Conservation (phyloP, 2,113 vertebrate genomes). For the Melanerpes aurifrons region DNA sequence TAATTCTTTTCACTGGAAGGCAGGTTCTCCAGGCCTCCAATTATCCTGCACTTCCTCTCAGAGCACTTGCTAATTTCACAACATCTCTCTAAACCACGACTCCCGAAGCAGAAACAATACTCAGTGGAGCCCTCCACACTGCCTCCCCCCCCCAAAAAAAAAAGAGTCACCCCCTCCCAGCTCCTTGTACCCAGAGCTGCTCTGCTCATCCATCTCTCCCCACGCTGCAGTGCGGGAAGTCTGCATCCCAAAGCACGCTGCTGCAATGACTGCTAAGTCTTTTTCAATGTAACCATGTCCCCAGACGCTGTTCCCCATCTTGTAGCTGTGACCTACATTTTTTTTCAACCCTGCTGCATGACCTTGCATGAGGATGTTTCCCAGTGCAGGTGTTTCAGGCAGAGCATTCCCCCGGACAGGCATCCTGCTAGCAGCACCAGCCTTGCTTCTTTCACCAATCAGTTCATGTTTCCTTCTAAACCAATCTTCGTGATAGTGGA, state of each 20-base stretch:
- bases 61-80: slow-evolving; percentile 14
- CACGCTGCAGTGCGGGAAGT: not conserved
- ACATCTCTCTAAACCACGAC: not conserved
- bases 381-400: not conserved
- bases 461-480: not conserved
- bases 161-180: not conserved
- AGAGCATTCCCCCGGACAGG: fast-evolving
- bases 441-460: not conserved
- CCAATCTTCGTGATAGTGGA: not conserved
- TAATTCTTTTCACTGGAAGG: slow-evolving; percentile 46
- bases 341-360: not conserved
- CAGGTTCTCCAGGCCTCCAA: slow-evolving; percentile 27
- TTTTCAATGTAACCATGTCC: slow-evolving; percentile 38
- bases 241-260: not conserved
- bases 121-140: not conserved
- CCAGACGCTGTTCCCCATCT: not conserved
- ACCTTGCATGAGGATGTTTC: slow-evolving; percentile 35
- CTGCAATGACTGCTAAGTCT: not conserved
- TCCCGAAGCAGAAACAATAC: not conserved
- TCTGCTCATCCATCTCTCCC: not conserved
- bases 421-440: not conserved
- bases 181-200: not conserved
- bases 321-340: slow-evolving; percentile 62
- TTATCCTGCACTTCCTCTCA: slow-evolving; percentile 3
- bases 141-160: not conserved